phyloP scores from a whole-genome alignment of 2,888 invertebrate genomes.

The Torymus aiolomorphi region DNA sequence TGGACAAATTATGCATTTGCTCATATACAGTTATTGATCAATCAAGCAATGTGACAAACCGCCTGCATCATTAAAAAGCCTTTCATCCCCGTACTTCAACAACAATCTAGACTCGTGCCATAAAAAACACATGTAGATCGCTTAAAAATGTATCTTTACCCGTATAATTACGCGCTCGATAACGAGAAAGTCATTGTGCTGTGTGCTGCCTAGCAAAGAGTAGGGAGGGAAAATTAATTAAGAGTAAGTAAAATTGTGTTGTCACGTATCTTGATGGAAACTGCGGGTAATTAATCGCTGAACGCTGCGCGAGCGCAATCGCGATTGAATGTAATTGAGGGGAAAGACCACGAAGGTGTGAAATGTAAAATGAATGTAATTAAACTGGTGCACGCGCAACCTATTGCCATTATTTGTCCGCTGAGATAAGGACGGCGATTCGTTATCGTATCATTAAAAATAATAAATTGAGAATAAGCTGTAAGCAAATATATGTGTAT shows the following conservation, averaged over 20 bases:
- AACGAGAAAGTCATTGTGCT: background rate
- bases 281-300: constrained; percentile 33
- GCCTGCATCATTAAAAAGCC: too few species aligned
- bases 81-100: too few species aligned
- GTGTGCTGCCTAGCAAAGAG: too few species aligned
- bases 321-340: constrained; percentile 50
- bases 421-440: constrained; percentile 14
- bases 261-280: constrained; percentile 29
- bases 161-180: too few species aligned
- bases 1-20: too few species aligned
- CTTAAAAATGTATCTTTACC: too few species aligned
- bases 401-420: constrained; percentile 25
- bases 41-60: too few species aligned
- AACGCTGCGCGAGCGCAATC: constrained; percentile 29
- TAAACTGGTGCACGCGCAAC: constrained; percentile 1
- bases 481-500: background rate
- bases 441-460: constrained; percentile 38
- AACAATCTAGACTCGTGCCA: too few species aligned
- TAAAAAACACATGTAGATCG: too few species aligned
- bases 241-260: background rate
- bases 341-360: constrained; percentile 44
- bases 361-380: constrained; percentile 45
- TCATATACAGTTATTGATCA: too few species aligned
- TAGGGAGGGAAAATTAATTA: background rate
- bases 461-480: constrained; percentile 35